Percentiles rank a stretch among this genome's conserved stretches.
Conservation (phyloP, 2,113 vertebrate species). For the Megalops atlanticus region DNA sequence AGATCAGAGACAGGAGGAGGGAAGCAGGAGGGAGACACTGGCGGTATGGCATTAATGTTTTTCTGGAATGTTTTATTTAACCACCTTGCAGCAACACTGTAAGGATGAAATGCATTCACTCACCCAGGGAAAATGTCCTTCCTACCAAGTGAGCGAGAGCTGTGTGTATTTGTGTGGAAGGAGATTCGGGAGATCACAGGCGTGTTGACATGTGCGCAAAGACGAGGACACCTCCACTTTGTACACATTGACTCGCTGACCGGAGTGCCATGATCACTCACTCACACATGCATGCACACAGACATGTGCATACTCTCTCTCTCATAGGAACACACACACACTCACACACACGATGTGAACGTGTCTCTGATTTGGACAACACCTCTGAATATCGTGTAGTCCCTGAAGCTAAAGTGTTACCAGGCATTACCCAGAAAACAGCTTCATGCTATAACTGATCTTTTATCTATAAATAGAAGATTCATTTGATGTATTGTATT, state of each 20-base stretch:
- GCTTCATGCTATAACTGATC: background rate
- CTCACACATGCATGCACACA: background rate
- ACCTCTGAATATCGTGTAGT: background rate
- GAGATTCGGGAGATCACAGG: background rate
- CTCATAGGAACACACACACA: background rate
- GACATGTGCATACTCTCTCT: background rate
- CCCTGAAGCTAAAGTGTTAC: background rate
- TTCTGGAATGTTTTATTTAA: conserved; percentile 67
- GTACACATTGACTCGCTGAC: too few species aligned
- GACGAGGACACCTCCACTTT: background rate
- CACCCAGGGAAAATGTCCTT: conserved; percentile 34
- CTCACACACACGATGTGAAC: background rate
- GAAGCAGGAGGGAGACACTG: conserved; percentile 18
- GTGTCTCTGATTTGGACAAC: background rate
- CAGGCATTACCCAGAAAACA: background rate
- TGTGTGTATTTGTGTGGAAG: conserved; percentile 1
- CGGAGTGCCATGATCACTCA: too few species aligned
- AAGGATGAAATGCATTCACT: conserved; percentile 38
- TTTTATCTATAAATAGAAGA: background rate
- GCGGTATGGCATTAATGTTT: conserved; percentile 60
- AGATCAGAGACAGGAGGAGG: conserved; percentile 24
- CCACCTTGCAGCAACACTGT: conserved; percentile 58
- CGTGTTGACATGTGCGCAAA: background rate
- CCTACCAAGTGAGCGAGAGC: conserved; percentile 4
- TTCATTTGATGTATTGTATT: background rate